Base-by-base conservation (phyloP, 2,113 vertebrate species). In the Dolichallabes microphthalmus region DNA sequence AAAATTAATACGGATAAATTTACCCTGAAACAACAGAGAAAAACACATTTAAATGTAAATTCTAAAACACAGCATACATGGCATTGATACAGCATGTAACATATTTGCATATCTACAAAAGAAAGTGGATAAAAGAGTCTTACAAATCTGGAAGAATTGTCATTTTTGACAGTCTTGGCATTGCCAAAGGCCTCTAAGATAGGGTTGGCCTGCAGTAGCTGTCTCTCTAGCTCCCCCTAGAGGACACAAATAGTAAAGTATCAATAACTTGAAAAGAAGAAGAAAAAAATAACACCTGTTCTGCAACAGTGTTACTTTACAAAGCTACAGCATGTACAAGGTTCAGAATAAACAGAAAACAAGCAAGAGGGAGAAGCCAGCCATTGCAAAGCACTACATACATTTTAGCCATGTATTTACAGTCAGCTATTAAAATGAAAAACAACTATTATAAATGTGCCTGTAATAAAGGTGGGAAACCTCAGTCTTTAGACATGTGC, bases 81-180 rank as follows among this genome's bases (percentile, higher is more conserved):
- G 45, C 6, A 45, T 63, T 52, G 11, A 64, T 4, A 32, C 10
- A 53, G n/a, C 45, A 78, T 25, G 66, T 84, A 2, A 39, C 15
- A 76, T 13, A 66, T 4, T 15, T 32, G 7, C 53, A 50, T 50
- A 0, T 69, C 30, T 71, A 11, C 19, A 73, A 11, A 73, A 25
- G 3, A 73, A 73, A 73, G 27, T 79, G 25, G 14, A 32, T 19
- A 15, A 76, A n/a, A 66, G 6, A 68, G n/a, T 91, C 96, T 95
- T 94, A 97, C 97, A 83, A 98, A 98, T 93, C 96, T 93, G 4
- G 96, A 97, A 22, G 96, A 98, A 91, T 97, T 98, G 93, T 97
- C 96, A 0, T 97, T 97, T 91, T 98, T 98, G 63, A 96, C 96
- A 0, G 96, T 98, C 94, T 97, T 97, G 71, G 96, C 96, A 0